Base-by-base conservation (phyloP, 1,140 invertebrate genomes). In the Helicoverpa zea region DNA sequence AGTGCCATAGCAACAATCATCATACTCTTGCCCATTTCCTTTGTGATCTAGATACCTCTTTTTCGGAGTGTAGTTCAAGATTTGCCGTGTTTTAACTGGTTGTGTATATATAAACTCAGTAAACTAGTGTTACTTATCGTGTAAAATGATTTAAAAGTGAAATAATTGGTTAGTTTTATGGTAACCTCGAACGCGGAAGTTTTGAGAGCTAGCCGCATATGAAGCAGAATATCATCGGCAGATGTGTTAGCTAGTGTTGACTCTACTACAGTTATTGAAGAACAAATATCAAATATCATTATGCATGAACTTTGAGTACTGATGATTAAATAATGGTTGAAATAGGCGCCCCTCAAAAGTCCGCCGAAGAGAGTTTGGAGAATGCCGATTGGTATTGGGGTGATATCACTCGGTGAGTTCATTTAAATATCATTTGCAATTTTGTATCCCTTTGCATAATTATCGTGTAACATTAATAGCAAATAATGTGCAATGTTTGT, bases 341-440 rank as follows among this genome's bases (percentile, higher is more conserved):
- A 90, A 92, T 90, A 88, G 92, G 92, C 66, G 89, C 84, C 43
- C 92, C 90, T 61, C 92, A 93, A 81, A 90, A 93, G 86, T 89
- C 92, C 61, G 88, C 90, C 68, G 92, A 94, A 81, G 92, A 93
- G 74, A 93, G 86, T 70, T 87, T 95, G 75, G 94, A 95, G 87
- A 94, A 94, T 85, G 93, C 94, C 49, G 94, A 95, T 84, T 95
- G 95, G 95, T 95, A 95, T 84, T 95, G 95, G 95, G 95, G 95
- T 68, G 94, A 95, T 86, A 95, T 95, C 81, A 94, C 94, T 72
- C 88, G 95, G 95, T 95, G 89, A 88, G 88, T 80, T 59, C 3
- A 76, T 49, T 51, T 64, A 64, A 72, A 16, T 64, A 1, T 29
- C 66, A 47, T 73, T 43, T 75, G 11, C 16, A 35, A 16, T 16